A percentile compares a stretch with the other conserved stretches of the same genome.
Evolutionary conservation across 53 echinoderm and acorn worm species (phyloP).

Genomic region (Arbacia lixula): DNA sequence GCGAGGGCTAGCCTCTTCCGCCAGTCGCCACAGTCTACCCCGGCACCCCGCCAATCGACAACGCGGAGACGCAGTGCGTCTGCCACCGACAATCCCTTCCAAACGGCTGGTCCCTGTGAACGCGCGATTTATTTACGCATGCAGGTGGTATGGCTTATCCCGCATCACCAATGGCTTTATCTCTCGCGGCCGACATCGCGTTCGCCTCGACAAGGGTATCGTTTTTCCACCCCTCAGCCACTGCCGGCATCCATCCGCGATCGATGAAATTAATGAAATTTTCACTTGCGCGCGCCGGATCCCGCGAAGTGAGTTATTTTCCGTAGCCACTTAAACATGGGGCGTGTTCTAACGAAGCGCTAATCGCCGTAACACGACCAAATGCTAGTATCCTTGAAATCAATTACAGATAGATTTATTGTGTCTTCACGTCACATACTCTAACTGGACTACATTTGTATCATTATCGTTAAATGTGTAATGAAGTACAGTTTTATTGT

Average conservation of each 20-base stretch:
- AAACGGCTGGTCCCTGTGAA: slow-evolving; percentile 30
- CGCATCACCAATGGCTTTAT: slow-evolving; percentile 42
- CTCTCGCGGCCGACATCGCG: slow-evolving; percentile 38
- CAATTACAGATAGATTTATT: too few species aligned
- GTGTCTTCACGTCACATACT: too few species aligned
- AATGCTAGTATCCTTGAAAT: too few species aligned
- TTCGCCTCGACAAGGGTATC: slow-evolving; percentile 51
- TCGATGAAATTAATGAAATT: slow-evolving; percentile 64
- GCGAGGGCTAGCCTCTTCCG: slow-evolving; percentile 8
- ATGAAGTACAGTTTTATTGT: too few species aligned
- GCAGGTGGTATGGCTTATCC: slow-evolving; percentile 49
- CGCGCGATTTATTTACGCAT: slow-evolving; percentile 55
- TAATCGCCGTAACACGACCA: too few species aligned
- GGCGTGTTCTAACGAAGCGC: slow-evolving; percentile 32
- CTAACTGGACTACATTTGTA: too few species aligned
- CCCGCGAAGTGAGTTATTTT: slow-evolving; percentile 61
- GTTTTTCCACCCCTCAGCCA: slow-evolving; percentile 57
- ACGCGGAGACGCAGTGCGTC: not conserved
- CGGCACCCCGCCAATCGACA: not conserved
- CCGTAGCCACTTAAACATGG: slow-evolving; percentile 57
- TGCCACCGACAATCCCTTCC: not conserved
- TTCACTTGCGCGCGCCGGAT: slow-evolving; percentile 61
- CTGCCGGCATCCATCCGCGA: slow-evolving; percentile 43
- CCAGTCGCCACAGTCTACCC: slow-evolving; percentile 1
- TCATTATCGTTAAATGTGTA: too few species aligned